Conservation (phyloP, 2,888 invertebrate genomes). For the Frankliniella intonsa region DNA sequence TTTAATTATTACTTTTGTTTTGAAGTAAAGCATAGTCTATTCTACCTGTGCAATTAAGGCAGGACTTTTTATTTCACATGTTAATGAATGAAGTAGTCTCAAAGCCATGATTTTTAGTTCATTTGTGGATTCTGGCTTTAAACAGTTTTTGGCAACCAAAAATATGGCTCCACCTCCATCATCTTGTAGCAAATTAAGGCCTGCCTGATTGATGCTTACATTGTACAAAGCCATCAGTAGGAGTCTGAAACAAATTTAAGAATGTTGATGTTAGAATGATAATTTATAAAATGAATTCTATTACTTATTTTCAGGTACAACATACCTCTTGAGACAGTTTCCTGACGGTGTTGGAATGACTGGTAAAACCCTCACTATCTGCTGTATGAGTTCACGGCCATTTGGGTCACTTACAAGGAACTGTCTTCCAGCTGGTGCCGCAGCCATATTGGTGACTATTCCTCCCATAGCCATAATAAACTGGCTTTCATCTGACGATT, state of each 20-base stretch:
- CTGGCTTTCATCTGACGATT: slow-evolving; percentile 44
- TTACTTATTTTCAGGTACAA: slow-evolving; percentile 8
- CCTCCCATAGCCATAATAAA: slow-evolving; percentile 46
- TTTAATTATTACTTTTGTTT: too few species aligned
- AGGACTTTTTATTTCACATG: slow-evolving; percentile 38
- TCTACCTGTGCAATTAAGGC: neutral
- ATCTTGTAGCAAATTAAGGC: slow-evolving; percentile 37
- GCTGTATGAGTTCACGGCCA: slow-evolving; percentile 44
- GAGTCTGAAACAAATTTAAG: slow-evolving; percentile 40
- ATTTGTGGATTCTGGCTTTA: slow-evolving; percentile 31
- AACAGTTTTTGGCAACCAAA: neutral
- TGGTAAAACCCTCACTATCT: slow-evolving; percentile 43
- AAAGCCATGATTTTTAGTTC: slow-evolving; percentile 39
- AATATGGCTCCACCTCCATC: neutral
- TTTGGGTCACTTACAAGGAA: slow-evolving; percentile 44
- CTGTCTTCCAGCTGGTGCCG: slow-evolving; percentile 44
- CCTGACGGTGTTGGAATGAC: slow-evolving; percentile 43
- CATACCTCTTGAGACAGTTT: slow-evolving; percentile 43
- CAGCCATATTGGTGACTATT: slow-evolving; percentile 46
- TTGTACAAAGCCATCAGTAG: slow-evolving; percentile 46
- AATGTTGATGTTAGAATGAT: neutral
- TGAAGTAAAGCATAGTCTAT: neutral
- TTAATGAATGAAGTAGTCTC: slow-evolving; percentile 40
- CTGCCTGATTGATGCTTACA: slow-evolving; percentile 45
- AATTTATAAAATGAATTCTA: neutral